Evolutionary conservation across 2,888 invertebrate genomes (phyloP).

Genomic region (Temnothorax unifasciatus): DNA sequence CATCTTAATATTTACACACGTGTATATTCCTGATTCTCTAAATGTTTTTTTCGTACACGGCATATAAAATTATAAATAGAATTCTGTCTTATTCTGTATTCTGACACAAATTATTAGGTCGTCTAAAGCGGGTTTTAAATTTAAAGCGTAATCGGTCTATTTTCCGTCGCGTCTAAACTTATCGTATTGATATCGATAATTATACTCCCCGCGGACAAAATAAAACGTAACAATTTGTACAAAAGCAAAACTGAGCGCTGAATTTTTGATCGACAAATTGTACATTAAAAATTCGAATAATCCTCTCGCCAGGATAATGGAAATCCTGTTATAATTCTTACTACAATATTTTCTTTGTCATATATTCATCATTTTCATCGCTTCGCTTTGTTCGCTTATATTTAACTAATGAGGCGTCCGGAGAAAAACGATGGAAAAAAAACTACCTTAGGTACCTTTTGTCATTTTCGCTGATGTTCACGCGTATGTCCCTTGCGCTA

Average conservation of each 20-base stretch:
- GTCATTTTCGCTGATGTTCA: neutral
- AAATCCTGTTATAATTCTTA: neutral
- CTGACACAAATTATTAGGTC: slow-evolving; percentile 11
- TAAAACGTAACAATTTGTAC: neutral
- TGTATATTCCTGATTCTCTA: neutral
- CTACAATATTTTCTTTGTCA: neutral
- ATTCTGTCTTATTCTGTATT: slow-evolving; percentile 8
- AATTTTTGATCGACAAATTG: neutral
- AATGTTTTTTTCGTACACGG: neutral
- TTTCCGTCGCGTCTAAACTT: neutral
- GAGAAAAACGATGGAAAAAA: neutral
- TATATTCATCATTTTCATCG: neutral
- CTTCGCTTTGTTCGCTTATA: neutral
- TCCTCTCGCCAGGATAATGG: neutral
- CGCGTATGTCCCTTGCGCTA: neutral
- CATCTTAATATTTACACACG: neutral
- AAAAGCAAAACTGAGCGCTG: neutral
- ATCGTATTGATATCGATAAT: neutral
- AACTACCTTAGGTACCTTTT: slow-evolving; percentile 16
- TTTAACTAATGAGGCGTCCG: neutral
- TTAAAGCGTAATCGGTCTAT: slow-evolving; percentile 2
- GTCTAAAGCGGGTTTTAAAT: neutral
- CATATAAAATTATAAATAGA: neutral
- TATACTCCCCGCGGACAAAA: neutral
- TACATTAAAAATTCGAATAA: neutral